Conservation (phyloP, 2,888 invertebrate species). For the Drosophila algonquin region DNA sequence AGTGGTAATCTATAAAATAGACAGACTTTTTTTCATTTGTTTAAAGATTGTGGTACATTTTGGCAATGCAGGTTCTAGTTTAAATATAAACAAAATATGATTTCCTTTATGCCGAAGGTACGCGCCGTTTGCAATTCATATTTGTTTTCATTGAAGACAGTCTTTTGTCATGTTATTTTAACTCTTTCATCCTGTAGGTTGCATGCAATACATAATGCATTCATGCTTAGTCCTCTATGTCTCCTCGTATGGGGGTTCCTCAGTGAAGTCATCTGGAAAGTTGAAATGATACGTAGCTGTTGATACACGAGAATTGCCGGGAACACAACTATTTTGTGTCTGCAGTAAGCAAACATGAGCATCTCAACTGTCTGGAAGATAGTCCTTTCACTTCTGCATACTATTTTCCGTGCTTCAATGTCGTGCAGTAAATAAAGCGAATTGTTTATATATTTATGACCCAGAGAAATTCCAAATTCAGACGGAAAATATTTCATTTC, state of each 20-base stretch:
- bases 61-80: too few species aligned
- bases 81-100: too few species aligned
- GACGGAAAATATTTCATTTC: background rate
- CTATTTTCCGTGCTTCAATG: background rate
- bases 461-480: background rate
- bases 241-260: background rate
- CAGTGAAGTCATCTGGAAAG: constrained; percentile 17
- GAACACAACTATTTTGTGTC: background rate
- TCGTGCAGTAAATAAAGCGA: background rate
- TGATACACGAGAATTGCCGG: background rate
- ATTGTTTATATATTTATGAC: background rate
- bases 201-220: constrained; percentile 8
- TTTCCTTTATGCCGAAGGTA: too few species aligned
- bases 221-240: constrained; percentile 1
- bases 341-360: background rate
- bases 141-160: too few species aligned
- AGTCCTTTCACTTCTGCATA: background rate
- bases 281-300: constrained; percentile 8
- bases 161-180: too few species aligned
- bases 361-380: too few species aligned
- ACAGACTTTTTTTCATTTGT: background rate
- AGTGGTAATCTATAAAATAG: background rate
- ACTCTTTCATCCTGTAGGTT: too few species aligned
- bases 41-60: too few species aligned
- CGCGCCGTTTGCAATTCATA: too few species aligned